Evolutionary conservation across 2,113 vertebrate genomes (phyloP), one percentile per base, ranked within the genome.

Genomic region (Callocephalon fimbriatum): DNA sequence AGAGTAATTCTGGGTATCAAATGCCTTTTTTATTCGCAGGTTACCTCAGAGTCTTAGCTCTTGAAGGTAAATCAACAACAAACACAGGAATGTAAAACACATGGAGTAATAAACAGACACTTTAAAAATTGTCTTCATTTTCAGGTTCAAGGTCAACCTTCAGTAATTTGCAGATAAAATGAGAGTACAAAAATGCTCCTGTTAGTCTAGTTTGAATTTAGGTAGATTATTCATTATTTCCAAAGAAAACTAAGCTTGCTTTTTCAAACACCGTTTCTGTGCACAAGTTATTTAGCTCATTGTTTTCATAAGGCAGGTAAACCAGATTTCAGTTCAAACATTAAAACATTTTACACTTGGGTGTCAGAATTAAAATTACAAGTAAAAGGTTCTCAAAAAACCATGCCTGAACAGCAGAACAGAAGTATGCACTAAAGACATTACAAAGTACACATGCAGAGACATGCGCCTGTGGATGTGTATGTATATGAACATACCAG

Each of bases 241-340:
- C 38, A 90, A 77, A 74, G 59, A 72, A 88, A 93, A 83, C 17
- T 11, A 90, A 94, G 25, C 9, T 61, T 72, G 38, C 25, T 71
- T 63, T 70, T 97, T 90, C 79, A 90, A 88, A 84, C 35, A 74
- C 3, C 17, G 23, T 70, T 90, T 95, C 53, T 93, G 26, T 77
- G 35, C 72, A 71, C 67, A 83, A 23, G 71, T 80, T 63, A 63
- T 15, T 59, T 27, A 93, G 17, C 8, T 81, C 19, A 12, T 65
- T 92, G 42, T 78, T 90, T 84, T 86, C 68, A 56, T 84, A 56
- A 74, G 40, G 83, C 56, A 48, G 67, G 56, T 83, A 90, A 75
- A 88, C 11, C 38, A 75, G 32, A 88, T 56, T 88, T 93, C 38
- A 32, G 18, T 84, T 92, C 53, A 50, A 90, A 90, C 45, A 56